Evolutionary conservation across 1,140 invertebrate genomes (phyloP), one percentile per base, ranked within the genome.

Genomic region (Bombus huntii): DNA sequence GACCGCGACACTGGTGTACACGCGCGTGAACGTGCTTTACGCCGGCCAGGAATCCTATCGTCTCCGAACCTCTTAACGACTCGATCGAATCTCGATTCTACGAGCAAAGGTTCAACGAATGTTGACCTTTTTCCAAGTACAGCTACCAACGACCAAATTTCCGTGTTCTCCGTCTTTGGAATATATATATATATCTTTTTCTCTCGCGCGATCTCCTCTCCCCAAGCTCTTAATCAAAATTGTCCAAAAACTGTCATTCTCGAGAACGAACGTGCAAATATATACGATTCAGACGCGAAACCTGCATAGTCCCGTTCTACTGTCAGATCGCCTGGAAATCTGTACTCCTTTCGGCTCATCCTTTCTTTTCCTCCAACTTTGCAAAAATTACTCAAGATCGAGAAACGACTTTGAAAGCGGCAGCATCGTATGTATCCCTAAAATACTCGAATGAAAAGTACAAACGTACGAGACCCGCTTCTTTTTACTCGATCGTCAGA

Each of bases 1-100:
- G 66, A 62, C 39, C 62, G 87, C 77, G 88, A 91, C 91, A 92
- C 80, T 89, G 90, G 88, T 89, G 80, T 88, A 88, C 81, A 90
- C 89, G 42, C 85, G 66, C 79, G 88, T 62, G 76, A 84, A 84
- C 59, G 83, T 85, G 77, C 39, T 68, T 72, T 79, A 72, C 57
- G 77, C 53, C 77, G 18, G 12, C 39, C 81, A 42, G 73, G 75
- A 83, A 77, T 68, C 74, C 68, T 47, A 74, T 74, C 80, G 53
- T 44, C 8, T 22, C 0, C 47, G 37, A 31, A 57, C 53, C 13
- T 37, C 39, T 84, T 84, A 84, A 84, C 83, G 66, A 72, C 83
- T 42, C 53, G 66, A 77, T 44, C 66, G 73, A 25, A 59, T 84
- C 65, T 78, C 75, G 66, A 44, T 84, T 39, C 72, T 47, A 53